Evolutionary conservation across 2,797 vertebrate genomes (phyloP), one percentile per base, ranked within the genome.

Genomic region (Dendrocincla fuliginosa): DNA sequence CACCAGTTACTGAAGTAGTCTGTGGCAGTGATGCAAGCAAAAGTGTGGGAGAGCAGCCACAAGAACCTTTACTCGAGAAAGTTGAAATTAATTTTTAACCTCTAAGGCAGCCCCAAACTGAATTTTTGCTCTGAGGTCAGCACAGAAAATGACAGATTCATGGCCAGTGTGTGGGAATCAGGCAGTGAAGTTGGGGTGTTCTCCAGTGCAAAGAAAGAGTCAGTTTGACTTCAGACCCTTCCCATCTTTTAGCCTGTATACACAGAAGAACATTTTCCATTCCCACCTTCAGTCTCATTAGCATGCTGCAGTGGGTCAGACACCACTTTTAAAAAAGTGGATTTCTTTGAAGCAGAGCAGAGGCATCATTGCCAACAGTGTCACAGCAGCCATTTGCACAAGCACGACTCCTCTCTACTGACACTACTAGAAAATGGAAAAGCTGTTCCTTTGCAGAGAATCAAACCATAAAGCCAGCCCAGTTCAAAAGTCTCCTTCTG

Each of bases 401-500:
- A 57, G 52, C 13, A 11, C 14, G 20, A 59, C 30, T 83, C 57
- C 50, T 64, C 68, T 33, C 68, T 13, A 10, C 47, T 65, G 76
- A 52, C 13, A 32, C 11, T 10, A 41, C 55, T 32, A 33, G 39
- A 57, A 85, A 93, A 89, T 15, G 23, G 47, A 65, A 93, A 91
- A 88, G 37, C 55, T 61, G 16, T 11, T 91, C 35, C 71, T 61
- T 85, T 71, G 39, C 55, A 84, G 55, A 71, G 64, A 84, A 85
- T 49, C 32, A 78, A 83, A 90, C 41, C 60, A 73, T 77, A 89
- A 89, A 74, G 30, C 32, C 64, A 87, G 42, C 17, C 79, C 52
- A 65, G 61, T 73, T 89, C 89, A 80, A 57, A 69, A 86, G 55
- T 89, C 87, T 93, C 91, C 35, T 87, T 41, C 76, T 69, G 84